These are phyloP conservation scores for Phalera bucephala DNA, from an alignment of 2,888 invertebrate genomes.

Conservation along the genomic window DNA sequence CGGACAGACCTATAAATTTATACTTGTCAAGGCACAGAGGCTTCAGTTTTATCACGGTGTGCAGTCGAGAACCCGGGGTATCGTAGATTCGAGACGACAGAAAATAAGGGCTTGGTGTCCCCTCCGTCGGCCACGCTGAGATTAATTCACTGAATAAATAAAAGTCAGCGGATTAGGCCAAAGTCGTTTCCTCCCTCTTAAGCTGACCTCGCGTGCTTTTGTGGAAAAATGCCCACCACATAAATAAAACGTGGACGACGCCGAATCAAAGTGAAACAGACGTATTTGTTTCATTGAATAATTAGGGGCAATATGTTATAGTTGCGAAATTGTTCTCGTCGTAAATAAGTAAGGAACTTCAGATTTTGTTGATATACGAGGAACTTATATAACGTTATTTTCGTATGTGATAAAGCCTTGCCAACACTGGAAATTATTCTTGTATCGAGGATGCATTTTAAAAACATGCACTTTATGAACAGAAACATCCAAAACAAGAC, in stretches of 20 bases:
- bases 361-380: no score
- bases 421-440: no score
- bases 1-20: slow-evolving; percentile 50
- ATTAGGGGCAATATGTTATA: slow-evolving; percentile 18
- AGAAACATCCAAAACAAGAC: no score
- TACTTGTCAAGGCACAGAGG: slow-evolving; percentile 49
- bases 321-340: background rate
- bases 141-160: slow-evolving; percentile 84
- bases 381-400: no score
- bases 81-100: slow-evolving; percentile 62
- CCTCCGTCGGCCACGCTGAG: slow-evolving; percentile 63
- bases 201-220: slow-evolving; percentile 81
- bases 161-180: slow-evolving; percentile 83
- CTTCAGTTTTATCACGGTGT: slow-evolving; percentile 58
- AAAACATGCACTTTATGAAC: no score
- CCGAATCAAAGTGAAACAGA: slow-evolving; percentile 65
- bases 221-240: slow-evolving; percentile 76
- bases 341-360: no score
- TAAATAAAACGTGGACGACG: slow-evolving; percentile 71
- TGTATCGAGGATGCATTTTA: no score
- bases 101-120: slow-evolving; percentile 68
- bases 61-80: slow-evolving; percentile 64
- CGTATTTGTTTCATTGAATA: slow-evolving; percentile 39
- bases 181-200: slow-evolving; percentile 80
- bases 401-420: no score